Base-by-base conservation (phyloP, 2,113 vertebrate genomes). In the Euleptes europaea region DNA sequence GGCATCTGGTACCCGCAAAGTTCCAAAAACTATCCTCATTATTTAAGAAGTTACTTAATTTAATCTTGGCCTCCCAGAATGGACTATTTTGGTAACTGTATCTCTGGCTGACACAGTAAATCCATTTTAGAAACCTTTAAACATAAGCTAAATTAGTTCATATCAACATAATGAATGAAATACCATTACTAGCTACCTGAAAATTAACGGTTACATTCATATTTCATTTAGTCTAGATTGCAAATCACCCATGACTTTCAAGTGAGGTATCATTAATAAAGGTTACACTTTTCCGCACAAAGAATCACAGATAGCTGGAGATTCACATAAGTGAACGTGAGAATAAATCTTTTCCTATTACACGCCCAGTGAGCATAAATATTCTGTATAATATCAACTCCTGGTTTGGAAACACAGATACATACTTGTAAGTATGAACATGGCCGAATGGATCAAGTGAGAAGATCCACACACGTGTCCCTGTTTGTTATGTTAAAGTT, bases 351-450 rank as follows among this genome's bases (percentile, higher is more conserved):
- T 83, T 92, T 87, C 75, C 91, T 90, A 84, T 89, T 89, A 87
- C 91, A 26, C 23, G 33, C 78, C 91, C 75, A 79, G 51, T 90
- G 88, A 87, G 88, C 88, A 88, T 91, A 95, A 93, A 80, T 88
- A 84, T 89, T 79, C 84, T 85, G 76, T 92, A 89, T 82, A 84
- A 87, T 92, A 91, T 12, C 86, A 67, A 78, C 81, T 85, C 82
- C 51, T 65, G 71, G 65, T 88, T 90, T 89, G 92, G 66, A 88
- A 94, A 93, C 92, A 93, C 92, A 91, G 67, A 51, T 33, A 88
- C 47, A 57, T 86, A 44, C 78, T 38, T 44, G 42, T 79, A 75
- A 81, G 0, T 72, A 76, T 14, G 23, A 78, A 38, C 38, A 87
- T 0, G 31, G 38, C 19, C 82, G 23, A 66, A 44, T 88, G 84